Evolutionary conservation across 2,113 vertebrate species (phyloP).

Genomic region (Athene noctua): DNA sequence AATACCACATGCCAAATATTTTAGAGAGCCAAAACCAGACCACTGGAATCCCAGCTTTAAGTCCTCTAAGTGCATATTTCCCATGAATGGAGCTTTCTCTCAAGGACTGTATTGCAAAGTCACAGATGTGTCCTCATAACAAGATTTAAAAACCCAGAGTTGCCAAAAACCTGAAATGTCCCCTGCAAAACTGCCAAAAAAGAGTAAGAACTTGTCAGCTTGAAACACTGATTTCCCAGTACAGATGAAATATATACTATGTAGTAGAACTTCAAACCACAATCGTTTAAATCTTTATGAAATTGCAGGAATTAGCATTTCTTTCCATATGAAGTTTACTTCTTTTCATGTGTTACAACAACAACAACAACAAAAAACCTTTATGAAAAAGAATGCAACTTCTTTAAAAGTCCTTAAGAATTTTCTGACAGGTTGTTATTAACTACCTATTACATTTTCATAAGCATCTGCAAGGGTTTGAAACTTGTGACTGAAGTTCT

Average conservation of each 20-base stretch:
- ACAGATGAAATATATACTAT: background rate
- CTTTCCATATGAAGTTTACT: background rate
- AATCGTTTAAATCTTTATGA: background rate
- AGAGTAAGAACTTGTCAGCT: background rate
- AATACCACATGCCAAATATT: background rate
- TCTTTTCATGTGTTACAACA: background rate
- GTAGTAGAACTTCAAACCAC: constrained; percentile 53
- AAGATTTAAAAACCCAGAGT: background rate
- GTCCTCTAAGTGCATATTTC: background rate
- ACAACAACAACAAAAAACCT: background rate
- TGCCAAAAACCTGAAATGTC: background rate
- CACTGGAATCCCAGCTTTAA: background rate
- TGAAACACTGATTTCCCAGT: background rate
- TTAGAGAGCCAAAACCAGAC: background rate
- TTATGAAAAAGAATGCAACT: background rate
- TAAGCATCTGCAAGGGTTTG: background rate
- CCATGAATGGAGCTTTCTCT: background rate
- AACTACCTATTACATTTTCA: background rate
- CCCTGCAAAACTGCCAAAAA: background rate
- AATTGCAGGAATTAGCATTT: background rate
- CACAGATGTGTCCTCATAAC: background rate
- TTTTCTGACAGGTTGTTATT: background rate
- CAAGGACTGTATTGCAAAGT: background rate
- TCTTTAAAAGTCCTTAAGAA: background rate
- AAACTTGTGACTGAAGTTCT: constrained; percentile 49